Evolutionary conservation across 2,113 vertebrate genomes (phyloP), one percentile per base, ranked within the genome.

Genomic region (Python bivittatus): DNA sequence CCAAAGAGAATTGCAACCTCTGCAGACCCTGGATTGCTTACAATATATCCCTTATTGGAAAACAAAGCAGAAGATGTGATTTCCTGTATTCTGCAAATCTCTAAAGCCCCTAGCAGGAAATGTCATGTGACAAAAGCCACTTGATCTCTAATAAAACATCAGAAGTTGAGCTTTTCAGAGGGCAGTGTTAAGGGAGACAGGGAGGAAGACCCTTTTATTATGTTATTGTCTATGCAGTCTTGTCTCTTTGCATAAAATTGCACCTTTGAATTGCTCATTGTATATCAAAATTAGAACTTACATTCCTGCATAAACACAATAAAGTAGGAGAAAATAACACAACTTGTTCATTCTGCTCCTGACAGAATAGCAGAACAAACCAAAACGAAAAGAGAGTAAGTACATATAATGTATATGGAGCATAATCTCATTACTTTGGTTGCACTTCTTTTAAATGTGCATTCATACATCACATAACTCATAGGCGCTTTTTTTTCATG

Each of bases 301-400:
- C 25, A 64, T 56, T 85, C 44, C 48, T 23, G 6, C 25, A 44
- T 86, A 85, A 92, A 64, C 9, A 33, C 60, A 27, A 61, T 61
- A 29, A 61, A 61, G n/a, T 68, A 44, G 13, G 54, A 79, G 38
- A 48, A 83, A 79, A 83, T 44, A 88, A 57, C 38, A 85, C 22
- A 0, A 20, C 72, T 53, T 64, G 88, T 84, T 89, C 88, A 89
- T 54, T 85, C 79, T 85, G 12, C 42, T 84, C 48, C 58, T 86
- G 83, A 88, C 83, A 92, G 88, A 90, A 48, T 11, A 86, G 88
- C 25, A 90, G 84, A 89, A 48, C 44, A 86, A 92, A 92, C 58
- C 60, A 89, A 92, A 92, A 90, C 54, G 68, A 56, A 15, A 84
- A 7, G 29, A 23, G 17, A 42, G 48, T 1, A 17, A 53, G 38